phyloP scores from a whole-genome alignment of 2,797 vertebrate species.

The Psittacula derbiana region DNA sequence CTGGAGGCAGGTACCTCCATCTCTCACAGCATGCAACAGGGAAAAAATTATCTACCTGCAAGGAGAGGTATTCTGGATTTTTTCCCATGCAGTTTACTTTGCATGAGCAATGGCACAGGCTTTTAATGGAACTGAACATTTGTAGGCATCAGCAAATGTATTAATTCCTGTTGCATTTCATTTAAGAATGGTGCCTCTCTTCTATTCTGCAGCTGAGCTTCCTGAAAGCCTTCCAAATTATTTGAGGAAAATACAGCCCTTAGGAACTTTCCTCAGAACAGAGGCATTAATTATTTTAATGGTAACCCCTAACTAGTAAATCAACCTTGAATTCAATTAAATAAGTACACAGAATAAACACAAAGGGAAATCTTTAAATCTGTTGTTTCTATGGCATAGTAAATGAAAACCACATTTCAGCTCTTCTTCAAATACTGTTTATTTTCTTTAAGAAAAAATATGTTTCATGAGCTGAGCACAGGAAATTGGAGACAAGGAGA shows the following conservation, averaged over 20 bases:
- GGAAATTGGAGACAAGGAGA: background rate
- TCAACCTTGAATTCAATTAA: background rate
- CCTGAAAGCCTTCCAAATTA: background rate
- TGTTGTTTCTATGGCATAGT: background rate
- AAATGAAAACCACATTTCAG: background rate
- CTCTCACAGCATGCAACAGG: background rate
- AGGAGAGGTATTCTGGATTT: fast-evolving
- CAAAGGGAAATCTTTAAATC: background rate
- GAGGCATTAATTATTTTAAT: background rate
- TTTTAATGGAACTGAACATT: background rate
- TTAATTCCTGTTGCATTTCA: background rate
- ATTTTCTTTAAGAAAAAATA: background rate
- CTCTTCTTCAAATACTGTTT: background rate
- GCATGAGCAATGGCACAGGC: background rate
- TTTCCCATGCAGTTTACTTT: background rate
- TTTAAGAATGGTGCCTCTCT: background rate
- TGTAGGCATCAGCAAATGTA: background rate
- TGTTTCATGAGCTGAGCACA: background rate
- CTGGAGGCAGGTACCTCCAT: background rate
- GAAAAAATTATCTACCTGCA: background rate
- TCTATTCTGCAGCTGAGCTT: background rate
- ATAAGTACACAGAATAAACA: background rate
- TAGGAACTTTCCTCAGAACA: background rate
- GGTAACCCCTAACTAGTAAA: background rate
- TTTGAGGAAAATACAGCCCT: background rate